These are phyloP conservation scores for Dolichoris vasculosae DNA, from an alignment of 1,140 invertebrate species.

Conservation along the genomic window DNA sequence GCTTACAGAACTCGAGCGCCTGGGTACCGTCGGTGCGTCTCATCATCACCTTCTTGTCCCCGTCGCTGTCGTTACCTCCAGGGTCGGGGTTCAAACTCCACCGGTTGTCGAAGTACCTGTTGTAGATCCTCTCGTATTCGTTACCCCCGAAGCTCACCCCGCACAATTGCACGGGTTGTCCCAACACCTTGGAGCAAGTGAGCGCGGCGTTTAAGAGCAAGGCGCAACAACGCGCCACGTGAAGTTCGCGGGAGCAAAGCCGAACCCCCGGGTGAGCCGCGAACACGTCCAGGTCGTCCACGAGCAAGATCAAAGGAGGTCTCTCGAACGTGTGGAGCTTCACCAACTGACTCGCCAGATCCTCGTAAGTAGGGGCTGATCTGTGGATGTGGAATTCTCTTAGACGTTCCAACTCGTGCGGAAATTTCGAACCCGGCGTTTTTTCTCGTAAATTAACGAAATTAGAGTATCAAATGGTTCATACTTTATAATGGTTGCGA, in stretches of 20 bases:
- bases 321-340: constrained; percentile 61
- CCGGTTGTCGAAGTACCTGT: constrained; percentile 62
- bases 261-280: not conserved
- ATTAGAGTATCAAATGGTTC: too few species aligned
- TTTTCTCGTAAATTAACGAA: too few species aligned
- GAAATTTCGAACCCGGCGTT: not conserved
- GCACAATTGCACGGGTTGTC: constrained; percentile 53
- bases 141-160: not conserved
- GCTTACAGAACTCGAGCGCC: constrained; percentile 4
- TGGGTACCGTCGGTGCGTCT: not conserved
- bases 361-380: constrained; percentile 56
- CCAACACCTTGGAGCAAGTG: constrained; percentile 53
- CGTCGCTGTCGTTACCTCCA: not conserved
- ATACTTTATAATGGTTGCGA: too few species aligned
- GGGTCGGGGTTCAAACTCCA: constrained; percentile 53
- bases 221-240: constrained; percentile 60
- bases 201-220: constrained; percentile 62
- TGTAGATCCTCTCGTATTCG: not conserved
- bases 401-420: not conserved
- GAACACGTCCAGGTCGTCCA: constrained; percentile 68
- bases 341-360: constrained; percentile 59
- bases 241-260: constrained; percentile 50
- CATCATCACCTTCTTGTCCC: not conserved
- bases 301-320: constrained; percentile 63
- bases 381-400: not conserved